Base-by-base conservation (phyloP, 1,140 invertebrate genomes). In the Aradophagus sp. region DNA sequence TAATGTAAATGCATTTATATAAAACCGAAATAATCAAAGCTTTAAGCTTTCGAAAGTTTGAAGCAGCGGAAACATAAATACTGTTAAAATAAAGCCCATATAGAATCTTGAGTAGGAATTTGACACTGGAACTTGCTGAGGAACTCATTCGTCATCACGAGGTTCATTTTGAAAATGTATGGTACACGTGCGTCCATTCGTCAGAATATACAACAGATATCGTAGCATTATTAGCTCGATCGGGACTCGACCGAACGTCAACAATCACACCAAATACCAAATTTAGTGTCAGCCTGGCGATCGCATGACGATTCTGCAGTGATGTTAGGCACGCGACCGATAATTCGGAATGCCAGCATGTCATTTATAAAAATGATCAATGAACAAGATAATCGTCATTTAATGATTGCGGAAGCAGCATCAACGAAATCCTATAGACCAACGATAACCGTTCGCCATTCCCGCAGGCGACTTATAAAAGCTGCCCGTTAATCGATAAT, bases 201-300 rank as follows among this genome's bases (percentile, higher is more conserved):
- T 50, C 36, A 36, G 27, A 19, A 10, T 32, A 15, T 47, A 72
- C 66, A 52, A 66, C 55, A 65, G 59, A 74, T 70, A 45, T 50
- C 45, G 34, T 2, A 41, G 13, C 41, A 62, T 71, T 71, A 58
- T 74, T 47, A 45, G 23, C n/a, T 1, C 34, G 10, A 11, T 27
- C 47, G 17, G 31, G 52, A 23, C 2, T 62, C 47, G 55, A 36
- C 53, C 36, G 35, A 55, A 70, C 47, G 61, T 36, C 53, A 56
- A 59, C 63, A 69, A 75, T 75, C 65, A 63, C 12, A 41, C 69
- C 66, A 68, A 73, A 73, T 73, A 58, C 53, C 48, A 48, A 61
- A 73, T 73, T 75, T 69, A 47, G 35, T 14, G 27, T 50, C 23
- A 41, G 19, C 36, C 39, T 41, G 50, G 29, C 48, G 55, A 65